Conservation (phyloP, 2,797 vertebrate genomes). For the Argentina silus region DNA sequence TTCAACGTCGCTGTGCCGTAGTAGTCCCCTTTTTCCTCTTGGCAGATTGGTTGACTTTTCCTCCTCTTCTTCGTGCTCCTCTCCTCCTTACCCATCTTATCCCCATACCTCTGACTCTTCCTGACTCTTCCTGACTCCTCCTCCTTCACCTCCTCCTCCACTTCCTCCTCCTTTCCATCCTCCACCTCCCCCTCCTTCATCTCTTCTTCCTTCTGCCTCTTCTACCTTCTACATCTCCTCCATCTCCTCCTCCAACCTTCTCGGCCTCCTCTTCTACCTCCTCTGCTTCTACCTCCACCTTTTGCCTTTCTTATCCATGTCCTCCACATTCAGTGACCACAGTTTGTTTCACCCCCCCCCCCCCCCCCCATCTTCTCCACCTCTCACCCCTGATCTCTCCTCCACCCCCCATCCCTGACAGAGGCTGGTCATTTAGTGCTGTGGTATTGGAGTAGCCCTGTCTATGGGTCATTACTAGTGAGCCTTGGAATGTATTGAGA, state of each 20-base stretch:
- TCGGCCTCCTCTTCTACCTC: conserved; percentile 3
- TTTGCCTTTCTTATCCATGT: too few species aligned
- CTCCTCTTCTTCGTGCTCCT: neutral
- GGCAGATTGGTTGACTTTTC: neutral
- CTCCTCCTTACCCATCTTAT: neutral
- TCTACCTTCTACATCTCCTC: neutral
- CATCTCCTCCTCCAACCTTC: neutral
- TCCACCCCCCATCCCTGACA: too few species aligned
- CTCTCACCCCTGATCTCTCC: neutral
- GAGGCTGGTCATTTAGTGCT: too few species aligned
- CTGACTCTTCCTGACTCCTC: neutral
- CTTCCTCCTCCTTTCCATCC: neutral
- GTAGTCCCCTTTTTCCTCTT: neutral
- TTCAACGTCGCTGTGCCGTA: too few species aligned
- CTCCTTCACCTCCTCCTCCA: neutral
- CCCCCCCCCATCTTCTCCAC: conserved; percentile 1
- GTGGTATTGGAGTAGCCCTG: too few species aligned
- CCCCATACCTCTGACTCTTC: neutral
- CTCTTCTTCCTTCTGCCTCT: neutral
- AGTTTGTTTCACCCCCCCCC: neutral
- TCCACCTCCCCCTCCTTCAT: neutral
- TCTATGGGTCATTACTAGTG: too few species aligned
- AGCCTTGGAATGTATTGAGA: too few species aligned
- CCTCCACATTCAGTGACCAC: too few species aligned
- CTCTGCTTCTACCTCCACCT: neutral